Conservation (phyloP, 2,113 vertebrate species). For the Rhinopithecus roxellana region DNA sequence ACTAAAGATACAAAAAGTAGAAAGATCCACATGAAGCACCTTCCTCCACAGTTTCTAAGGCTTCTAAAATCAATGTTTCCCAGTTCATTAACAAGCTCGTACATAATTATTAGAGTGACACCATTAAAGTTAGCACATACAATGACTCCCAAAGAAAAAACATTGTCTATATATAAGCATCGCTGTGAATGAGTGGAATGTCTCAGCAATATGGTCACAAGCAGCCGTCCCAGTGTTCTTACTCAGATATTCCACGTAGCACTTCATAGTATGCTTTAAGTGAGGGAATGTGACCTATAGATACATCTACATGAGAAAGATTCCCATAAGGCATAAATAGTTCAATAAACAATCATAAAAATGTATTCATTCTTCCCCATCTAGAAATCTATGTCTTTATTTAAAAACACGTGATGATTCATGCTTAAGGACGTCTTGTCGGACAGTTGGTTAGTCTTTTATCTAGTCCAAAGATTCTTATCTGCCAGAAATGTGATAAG, state of each 20-base stretch:
- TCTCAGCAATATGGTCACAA: not conserved
- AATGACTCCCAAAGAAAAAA: not conserved
- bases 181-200: fast-evolving
- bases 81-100: not conserved
- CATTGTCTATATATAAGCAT: not conserved
- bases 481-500: not conserved
- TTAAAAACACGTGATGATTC: not conserved
- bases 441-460: not conserved
- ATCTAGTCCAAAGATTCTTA: not conserved
- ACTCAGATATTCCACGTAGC: too few species aligned
- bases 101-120: not conserved
- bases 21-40: not conserved
- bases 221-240: not conserved
- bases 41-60: not conserved
- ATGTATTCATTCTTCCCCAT: not conserved
- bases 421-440: not conserved
- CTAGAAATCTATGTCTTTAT: not conserved
- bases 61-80: not conserved
- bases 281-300: not conserved
- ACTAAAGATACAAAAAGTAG: not conserved
- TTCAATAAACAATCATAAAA: not conserved
- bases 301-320: not conserved
- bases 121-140: not conserved
- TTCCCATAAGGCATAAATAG: not conserved
- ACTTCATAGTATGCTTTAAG: not conserved